phyloP scores from a whole-genome alignment of 2,797 vertebrate genomes.

The Leptoclinus maculatus region DNA sequence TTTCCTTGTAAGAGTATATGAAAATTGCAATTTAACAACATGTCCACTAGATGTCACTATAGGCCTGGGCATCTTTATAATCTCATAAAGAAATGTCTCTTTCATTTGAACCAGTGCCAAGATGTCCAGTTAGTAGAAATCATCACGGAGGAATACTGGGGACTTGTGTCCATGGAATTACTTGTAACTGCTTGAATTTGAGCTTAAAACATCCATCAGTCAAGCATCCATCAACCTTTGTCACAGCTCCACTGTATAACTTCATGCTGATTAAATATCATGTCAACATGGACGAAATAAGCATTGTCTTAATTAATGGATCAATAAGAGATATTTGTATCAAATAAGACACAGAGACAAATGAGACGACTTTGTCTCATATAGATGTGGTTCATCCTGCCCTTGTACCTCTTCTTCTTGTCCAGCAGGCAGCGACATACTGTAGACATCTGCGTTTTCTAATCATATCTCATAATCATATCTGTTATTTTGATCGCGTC shows the following conservation, averaged over 20 bases:
- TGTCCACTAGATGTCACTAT: conserved; percentile 56
- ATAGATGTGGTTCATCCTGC: background rate
- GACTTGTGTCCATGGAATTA: background rate
- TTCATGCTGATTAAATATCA: background rate
- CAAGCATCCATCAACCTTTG: conserved; percentile 14
- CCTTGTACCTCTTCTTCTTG: background rate
- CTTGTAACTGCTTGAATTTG: background rate
- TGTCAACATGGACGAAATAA: background rate
- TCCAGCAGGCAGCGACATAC: conserved; percentile 22
- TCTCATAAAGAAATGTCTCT: background rate
- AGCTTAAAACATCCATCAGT: conserved; percentile 4
- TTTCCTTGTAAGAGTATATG: background rate
- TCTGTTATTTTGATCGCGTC: background rate
- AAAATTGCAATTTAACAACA: background rate
- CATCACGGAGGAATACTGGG: background rate
- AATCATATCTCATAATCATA: no score
- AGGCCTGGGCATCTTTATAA: background rate
- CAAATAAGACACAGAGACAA: background rate
- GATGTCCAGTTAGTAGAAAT: background rate
- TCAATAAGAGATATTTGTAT: background rate
- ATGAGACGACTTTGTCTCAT: background rate
- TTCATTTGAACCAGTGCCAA: background rate
- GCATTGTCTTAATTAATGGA: background rate
- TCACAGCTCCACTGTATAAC: conserved; percentile 13
- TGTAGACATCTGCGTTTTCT: background rate